Conservation (phyloP, 2,113 vertebrate species). For the Labeo rohita region DNA sequence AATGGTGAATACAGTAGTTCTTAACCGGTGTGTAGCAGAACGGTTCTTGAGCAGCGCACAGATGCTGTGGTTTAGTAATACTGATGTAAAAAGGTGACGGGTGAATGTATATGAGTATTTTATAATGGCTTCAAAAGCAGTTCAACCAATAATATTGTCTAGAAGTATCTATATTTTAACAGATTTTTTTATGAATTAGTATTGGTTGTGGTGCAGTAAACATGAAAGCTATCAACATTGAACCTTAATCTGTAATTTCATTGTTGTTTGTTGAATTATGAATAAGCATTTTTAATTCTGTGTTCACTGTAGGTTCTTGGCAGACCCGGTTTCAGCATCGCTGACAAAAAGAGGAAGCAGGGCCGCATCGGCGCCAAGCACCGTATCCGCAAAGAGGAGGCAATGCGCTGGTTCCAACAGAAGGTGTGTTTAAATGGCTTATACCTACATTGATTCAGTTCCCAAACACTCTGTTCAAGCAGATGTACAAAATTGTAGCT, state of each 20-base stretch:
- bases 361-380: slow-evolving; percentile 96
- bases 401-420: slow-evolving; percentile 99
- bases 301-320: slow-evolving; percentile 87
- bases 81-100: too few species aligned
- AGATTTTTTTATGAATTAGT: neutral
- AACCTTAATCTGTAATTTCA: neutral
- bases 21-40: too few species aligned
- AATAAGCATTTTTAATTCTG: neutral
- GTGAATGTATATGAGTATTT: neutral
- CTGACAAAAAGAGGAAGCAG: slow-evolving; percentile 95
- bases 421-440: slow-evolving; percentile 82
- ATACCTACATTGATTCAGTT: neutral
- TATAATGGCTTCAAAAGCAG: neutral
- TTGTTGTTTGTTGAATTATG: neutral
- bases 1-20: too few species aligned
- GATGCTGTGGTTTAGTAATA: too few species aligned
- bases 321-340: slow-evolving; percentile 96
- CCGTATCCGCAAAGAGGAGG: slow-evolving; percentile 97
- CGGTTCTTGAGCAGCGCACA: too few species aligned
- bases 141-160: neutral
- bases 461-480: neutral
- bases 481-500: neutral
- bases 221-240: neutral
- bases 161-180: neutral
- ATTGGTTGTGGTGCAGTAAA: neutral